Conservation (phyloP, 2,888 invertebrate species). For the Ichneumon xanthorius region DNA sequence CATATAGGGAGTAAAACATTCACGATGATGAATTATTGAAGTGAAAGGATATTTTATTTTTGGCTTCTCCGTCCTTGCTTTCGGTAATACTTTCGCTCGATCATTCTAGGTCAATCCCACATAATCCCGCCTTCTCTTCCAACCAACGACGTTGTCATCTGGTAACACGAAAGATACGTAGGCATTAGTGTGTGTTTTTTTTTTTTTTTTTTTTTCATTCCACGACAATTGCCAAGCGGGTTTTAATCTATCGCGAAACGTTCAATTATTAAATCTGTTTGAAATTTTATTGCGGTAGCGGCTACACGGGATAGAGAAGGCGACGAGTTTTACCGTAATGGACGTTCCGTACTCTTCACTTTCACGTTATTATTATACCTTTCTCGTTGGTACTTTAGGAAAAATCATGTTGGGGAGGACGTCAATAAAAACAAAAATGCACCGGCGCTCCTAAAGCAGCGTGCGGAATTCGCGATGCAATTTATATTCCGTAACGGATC, state of each 20-base stretch:
- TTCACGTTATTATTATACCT: constrained; percentile 34
- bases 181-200: constrained; percentile 10
- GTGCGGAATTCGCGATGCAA: constrained; percentile 59
- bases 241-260: constrained; percentile 41
- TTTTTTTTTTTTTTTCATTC: background rate
- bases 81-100: constrained; percentile 42
- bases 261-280: constrained; percentile 31
- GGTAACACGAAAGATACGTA: constrained; percentile 12
- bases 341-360: constrained; percentile 24
- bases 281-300: constrained; percentile 6
- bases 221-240: background rate
- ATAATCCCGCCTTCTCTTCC: constrained; percentile 21
- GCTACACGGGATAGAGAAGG: background rate
- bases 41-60: constrained; percentile 12
- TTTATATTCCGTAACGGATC: constrained; percentile 64
- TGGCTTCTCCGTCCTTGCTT: constrained; percentile 18
- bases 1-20: background rate
- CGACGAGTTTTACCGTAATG: constrained; percentile 1
- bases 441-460: constrained; percentile 35
- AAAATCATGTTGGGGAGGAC: constrained; percentile 12
- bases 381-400: background rate
- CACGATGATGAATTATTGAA: background rate
- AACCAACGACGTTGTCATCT: constrained; percentile 28
- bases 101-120: constrained; percentile 47
- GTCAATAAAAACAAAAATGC: constrained; percentile 57